A percentile compares a stretch with the other conserved stretches of the same genome.
Conservation (phyloP, 2,113 vertebrate species). For the Pomatostomus ruficeps region DNA sequence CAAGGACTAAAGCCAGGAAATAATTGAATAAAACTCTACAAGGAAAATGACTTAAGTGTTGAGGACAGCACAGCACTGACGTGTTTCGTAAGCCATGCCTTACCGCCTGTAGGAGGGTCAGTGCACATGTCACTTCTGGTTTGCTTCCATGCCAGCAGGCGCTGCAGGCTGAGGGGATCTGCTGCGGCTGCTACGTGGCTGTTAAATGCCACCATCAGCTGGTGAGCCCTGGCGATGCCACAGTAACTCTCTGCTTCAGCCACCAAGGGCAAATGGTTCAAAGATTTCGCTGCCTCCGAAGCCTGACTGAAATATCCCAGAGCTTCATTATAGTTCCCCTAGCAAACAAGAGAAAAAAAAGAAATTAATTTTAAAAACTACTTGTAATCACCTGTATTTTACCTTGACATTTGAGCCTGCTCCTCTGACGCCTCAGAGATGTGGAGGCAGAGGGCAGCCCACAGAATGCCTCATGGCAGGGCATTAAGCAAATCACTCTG, state of each 20-base stretch:
- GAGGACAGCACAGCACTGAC: constrained; percentile 48
- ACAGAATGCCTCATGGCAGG: not conserved
- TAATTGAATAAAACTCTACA: constrained; percentile 34
- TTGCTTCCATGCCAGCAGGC: constrained; percentile 73
- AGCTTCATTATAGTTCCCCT: constrained; percentile 74
- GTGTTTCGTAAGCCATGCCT: constrained; percentile 62
- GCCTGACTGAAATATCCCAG: constrained; percentile 71
- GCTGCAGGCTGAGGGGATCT: constrained; percentile 54
- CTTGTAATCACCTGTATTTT: not conserved
- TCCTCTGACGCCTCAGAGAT: not conserved
- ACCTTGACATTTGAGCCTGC: not conserved
- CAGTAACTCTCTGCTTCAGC: constrained; percentile 74
- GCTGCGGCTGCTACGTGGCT: constrained; percentile 50
- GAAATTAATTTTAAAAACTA: not conserved
- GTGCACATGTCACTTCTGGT: constrained; percentile 69
- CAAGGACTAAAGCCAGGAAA: constrained; percentile 9
- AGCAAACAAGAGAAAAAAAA: constrained; percentile 14
- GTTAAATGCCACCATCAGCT: constrained; percentile 63
- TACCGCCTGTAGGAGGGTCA: constrained; percentile 69
- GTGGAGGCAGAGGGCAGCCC: not conserved
- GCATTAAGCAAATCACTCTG: not conserved
- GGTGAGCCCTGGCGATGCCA: constrained; percentile 72
- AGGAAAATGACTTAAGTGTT: constrained; percentile 22
- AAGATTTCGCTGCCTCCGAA: constrained; percentile 62
- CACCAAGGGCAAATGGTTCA: constrained; percentile 41